A percentile compares a stretch with the other conserved stretches of the same genome.
Evolutionary conservation across 2,113 vertebrate genomes (phyloP).

Genomic region (Dipodomys stephensi): DNA sequence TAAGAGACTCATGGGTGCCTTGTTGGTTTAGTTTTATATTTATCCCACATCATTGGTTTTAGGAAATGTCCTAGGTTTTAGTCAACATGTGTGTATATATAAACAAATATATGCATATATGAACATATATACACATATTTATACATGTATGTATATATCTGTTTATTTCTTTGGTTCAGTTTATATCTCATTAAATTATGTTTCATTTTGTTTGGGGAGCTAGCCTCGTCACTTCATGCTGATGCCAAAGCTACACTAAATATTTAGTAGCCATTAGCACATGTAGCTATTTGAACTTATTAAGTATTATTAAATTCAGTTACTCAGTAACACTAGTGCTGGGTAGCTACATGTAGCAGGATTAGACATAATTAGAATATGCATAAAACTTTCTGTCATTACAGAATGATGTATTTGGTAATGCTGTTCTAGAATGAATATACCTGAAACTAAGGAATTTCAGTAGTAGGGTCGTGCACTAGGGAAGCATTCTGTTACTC

Average conservation of each 20-base stretch:
- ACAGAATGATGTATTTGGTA: neutral
- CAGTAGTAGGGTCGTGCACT: too few species aligned
- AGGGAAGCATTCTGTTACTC: too few species aligned
- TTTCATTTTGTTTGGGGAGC: neutral
- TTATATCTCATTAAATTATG: constrained; percentile 17
- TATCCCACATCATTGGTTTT: neutral
- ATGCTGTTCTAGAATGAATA: neutral
- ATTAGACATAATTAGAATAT: neutral
- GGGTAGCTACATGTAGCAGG: neutral
- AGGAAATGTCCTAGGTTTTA: constrained; percentile 20
- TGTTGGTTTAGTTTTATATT: constrained; percentile 27
- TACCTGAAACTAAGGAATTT: constrained; percentile 21
- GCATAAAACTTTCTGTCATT: neutral
- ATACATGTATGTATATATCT: neutral
- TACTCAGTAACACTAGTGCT: neutral
- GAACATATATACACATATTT: too few species aligned
- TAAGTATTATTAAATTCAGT: constrained; percentile 1
- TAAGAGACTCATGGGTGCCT: neutral
- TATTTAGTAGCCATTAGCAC: neutral
- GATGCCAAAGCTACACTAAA: neutral
- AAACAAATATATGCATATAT: neutral
- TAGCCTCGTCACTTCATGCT: neutral
- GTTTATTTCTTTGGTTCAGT: neutral
- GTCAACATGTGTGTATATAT: neutral
- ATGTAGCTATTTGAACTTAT: neutral